Conservation (phyloP, 2,888 invertebrate genomes). For the Dryobotodes eremita region DNA sequence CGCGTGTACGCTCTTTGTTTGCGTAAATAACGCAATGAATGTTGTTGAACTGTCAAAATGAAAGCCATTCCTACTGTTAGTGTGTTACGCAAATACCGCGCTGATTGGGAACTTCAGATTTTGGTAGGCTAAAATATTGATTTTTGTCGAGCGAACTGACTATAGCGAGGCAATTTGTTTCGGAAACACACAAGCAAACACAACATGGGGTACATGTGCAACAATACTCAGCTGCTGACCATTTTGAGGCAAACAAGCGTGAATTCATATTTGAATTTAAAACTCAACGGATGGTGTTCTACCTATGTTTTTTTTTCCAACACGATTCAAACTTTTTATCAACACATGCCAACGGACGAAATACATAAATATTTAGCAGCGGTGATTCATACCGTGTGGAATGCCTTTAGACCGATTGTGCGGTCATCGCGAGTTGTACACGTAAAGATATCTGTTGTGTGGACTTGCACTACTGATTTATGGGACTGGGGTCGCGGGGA, state of each 20-base stretch:
- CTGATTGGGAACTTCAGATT: neutral
- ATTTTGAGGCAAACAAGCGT: neutral
- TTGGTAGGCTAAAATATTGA: neutral
- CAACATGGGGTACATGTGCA: neutral
- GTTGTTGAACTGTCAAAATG: too few species aligned
- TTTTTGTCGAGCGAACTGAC: neutral
- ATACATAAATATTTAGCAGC: conserved; percentile 50
- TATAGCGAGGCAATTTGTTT: too few species aligned
- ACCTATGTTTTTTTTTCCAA: conserved; percentile 31
- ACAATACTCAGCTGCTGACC: conserved; percentile 11
- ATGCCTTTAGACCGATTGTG: conserved; percentile 42
- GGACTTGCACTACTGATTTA: conserved; percentile 2
- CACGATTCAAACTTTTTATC: conserved; percentile 53
- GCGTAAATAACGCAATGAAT: too few species aligned
- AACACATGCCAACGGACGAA: conserved; percentile 55
- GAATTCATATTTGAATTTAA: conserved; percentile 39
- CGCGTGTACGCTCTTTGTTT: too few species aligned
- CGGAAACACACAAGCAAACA: too few species aligned
- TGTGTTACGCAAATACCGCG: too few species aligned
- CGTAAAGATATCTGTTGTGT: conserved; percentile 5
- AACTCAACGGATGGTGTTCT: conserved; percentile 41
- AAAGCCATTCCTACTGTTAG: too few species aligned
- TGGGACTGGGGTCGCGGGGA: neutral
- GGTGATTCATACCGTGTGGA: conserved; percentile 51
- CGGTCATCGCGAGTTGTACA: neutral